These are phyloP conservation scores for Chascanopsetta lugubris DNA, from an alignment of 2,113 vertebrate species.

Conservation along the genomic window DNA sequence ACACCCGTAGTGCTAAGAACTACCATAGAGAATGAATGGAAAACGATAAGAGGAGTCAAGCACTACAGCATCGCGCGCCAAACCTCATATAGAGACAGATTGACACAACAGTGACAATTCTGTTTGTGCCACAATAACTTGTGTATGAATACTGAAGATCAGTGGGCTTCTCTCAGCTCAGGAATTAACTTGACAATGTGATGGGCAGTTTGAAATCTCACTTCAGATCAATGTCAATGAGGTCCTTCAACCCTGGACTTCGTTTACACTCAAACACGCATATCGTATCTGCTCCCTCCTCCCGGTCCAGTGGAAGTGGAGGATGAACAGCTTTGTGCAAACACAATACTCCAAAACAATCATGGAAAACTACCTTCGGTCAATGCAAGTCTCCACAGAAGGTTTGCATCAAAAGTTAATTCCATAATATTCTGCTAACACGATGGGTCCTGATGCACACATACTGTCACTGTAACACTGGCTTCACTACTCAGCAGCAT, in stretches of 20 bases:
- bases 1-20: too few relatives aligned
- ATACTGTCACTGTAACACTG: too few relatives aligned
- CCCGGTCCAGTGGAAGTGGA: slow-evolving; percentile 38
- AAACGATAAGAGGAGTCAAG: too few relatives aligned
- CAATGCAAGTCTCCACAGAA: background rate
- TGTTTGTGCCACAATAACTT: too few relatives aligned
- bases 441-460: too few relatives aligned
- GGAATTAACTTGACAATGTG: slow-evolving; percentile 20
- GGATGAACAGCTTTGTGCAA: slow-evolving; percentile 11
- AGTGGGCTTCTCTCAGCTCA: background rate
- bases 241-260: slow-evolving; percentile 40
- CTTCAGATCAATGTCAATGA: slow-evolving; percentile 33
- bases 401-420: too few relatives aligned
- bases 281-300: slow-evolving; percentile 44
- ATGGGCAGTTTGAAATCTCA: slow-evolving; percentile 25
- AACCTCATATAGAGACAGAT: too few relatives aligned
- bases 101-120: too few relatives aligned
- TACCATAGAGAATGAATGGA: too few relatives aligned
- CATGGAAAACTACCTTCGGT: background rate
- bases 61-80: too few relatives aligned
- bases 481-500: background rate
- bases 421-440: too few relatives aligned
- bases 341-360: slow-evolving; percentile 14
- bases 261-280: slow-evolving; percentile 62
- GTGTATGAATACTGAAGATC: background rate